These are phyloP conservation scores for Peromyscus aztecus DNA, from an alignment of 2,797 vertebrate species.

Conservation along the genomic window DNA sequence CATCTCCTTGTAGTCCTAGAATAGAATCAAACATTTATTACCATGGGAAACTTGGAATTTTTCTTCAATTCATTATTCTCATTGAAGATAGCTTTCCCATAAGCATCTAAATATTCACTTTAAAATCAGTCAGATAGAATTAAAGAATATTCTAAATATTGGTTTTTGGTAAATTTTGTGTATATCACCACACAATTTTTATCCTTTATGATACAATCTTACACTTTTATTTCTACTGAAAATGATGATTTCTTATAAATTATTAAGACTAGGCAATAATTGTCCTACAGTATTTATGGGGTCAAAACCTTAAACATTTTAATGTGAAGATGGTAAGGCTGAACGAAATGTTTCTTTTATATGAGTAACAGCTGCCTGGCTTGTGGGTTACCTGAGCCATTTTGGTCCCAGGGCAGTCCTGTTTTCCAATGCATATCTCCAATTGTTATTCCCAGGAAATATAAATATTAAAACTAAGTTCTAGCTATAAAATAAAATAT, in stretches of 20 bases:
- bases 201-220: neutral
- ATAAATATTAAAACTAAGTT: neutral
- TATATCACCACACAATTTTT: neutral
- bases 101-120: neutral
- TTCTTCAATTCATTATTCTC: neutral
- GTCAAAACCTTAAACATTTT: neutral
- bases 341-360: neutral
- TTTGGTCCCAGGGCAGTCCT: neutral
- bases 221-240: neutral
- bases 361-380: neutral
- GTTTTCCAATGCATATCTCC: neutral
- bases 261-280: neutral
- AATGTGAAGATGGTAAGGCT: neutral
- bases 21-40: neutral
- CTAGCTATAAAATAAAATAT: neutral
- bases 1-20: neutral
- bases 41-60: neutral
- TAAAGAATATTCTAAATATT: neutral
- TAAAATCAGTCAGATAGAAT: conserved; percentile 32
- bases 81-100: conserved; percentile 4
- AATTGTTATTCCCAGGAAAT: neutral
- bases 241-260: neutral
- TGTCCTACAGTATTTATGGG: neutral
- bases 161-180: neutral
- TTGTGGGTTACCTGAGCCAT: neutral